A percentile compares a stretch with the other conserved stretches of the same genome.
Evolutionary conservation across 2,797 vertebrate genomes (phyloP).

Genomic region (Pristis pectinata): DNA sequence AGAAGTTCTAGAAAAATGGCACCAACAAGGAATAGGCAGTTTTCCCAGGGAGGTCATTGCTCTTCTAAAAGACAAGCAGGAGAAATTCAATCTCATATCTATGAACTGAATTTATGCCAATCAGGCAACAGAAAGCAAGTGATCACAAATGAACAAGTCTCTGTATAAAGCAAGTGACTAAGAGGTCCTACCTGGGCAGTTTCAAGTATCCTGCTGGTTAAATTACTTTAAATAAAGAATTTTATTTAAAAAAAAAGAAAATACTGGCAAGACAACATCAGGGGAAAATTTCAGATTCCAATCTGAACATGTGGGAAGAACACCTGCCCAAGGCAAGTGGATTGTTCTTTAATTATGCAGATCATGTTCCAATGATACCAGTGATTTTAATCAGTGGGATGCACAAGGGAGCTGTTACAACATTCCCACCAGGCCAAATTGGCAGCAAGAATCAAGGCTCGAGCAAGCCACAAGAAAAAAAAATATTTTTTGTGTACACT

Average conservation of each 20-base stretch:
- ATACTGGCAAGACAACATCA: neutral
- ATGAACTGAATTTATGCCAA: neutral
- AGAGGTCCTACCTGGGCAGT: neutral
- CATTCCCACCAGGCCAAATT: neutral
- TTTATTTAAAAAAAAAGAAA: neutral
- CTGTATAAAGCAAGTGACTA: neutral
- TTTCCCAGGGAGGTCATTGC: neutral
- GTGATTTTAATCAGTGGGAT: neutral
- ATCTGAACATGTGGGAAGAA: neutral
- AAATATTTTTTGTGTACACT: neutral
- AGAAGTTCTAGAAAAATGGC: neutral
- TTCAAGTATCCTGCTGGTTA: neutral
- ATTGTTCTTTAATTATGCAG: neutral
- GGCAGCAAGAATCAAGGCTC: neutral
- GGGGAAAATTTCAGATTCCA: neutral
- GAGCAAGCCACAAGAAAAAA: neutral
- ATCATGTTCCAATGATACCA: neutral
- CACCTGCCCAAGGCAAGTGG: neutral
- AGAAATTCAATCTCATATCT: neutral
- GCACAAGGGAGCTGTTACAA: neutral
- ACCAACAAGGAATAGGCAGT: neutral
- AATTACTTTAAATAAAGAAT: neutral
- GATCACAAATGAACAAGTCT: neutral
- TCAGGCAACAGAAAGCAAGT: neutral
- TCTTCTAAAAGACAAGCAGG: neutral